These are phyloP conservation scores for Holcopasites calliopsidis DNA, from an alignment of 1,140 invertebrate species.

Conservation along the genomic window DNA sequence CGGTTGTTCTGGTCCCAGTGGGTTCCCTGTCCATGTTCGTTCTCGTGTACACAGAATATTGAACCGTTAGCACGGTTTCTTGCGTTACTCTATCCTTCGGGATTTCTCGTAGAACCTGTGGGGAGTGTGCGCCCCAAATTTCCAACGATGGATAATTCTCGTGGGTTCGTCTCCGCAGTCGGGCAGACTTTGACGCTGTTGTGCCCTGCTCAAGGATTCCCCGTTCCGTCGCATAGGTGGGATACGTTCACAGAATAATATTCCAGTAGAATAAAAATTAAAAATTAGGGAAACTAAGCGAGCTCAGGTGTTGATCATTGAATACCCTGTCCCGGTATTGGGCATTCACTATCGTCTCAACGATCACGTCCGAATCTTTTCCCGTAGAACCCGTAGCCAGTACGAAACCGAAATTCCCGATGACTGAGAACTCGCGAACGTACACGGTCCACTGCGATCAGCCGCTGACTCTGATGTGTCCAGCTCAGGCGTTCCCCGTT, in stretches of 20 bases:
- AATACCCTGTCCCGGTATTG: slow-evolving; percentile 46
- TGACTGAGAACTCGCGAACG: slow-evolving; percentile 82
- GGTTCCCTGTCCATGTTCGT: slow-evolving; percentile 81
- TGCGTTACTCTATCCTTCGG: slow-evolving; percentile 23
- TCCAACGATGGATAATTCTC: slow-evolving; percentile 83
- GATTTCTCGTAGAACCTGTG: slow-evolving; percentile 80
- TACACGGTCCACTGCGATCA: slow-evolving; percentile 77
- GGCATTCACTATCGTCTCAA: background rate
- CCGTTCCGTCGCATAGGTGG: slow-evolving; percentile 83
- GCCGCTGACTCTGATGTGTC: slow-evolving; percentile 83
- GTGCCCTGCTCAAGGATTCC: slow-evolving; percentile 85
- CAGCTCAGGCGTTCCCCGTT: slow-evolving; percentile 84
- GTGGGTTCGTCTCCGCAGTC: slow-evolving; percentile 80
- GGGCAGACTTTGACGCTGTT: slow-evolving; percentile 77
- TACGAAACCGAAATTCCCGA: slow-evolving; percentile 87
- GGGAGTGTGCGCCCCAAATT: slow-evolving; percentile 84
- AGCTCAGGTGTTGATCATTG: background rate
- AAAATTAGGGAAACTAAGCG: background rate
- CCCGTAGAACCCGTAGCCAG: slow-evolving; percentile 86
- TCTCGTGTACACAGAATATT: background rate
- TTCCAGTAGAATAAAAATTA: background rate
- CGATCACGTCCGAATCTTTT: slow-evolving; percentile 38
- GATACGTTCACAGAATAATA: slow-evolving; percentile 35
- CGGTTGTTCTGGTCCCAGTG: slow-evolving; percentile 70
- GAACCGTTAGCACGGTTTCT: slow-evolving; percentile 1